Base-by-base conservation (phyloP, 2,113 vertebrate genomes). In the Nesogale talazaci region DNA sequence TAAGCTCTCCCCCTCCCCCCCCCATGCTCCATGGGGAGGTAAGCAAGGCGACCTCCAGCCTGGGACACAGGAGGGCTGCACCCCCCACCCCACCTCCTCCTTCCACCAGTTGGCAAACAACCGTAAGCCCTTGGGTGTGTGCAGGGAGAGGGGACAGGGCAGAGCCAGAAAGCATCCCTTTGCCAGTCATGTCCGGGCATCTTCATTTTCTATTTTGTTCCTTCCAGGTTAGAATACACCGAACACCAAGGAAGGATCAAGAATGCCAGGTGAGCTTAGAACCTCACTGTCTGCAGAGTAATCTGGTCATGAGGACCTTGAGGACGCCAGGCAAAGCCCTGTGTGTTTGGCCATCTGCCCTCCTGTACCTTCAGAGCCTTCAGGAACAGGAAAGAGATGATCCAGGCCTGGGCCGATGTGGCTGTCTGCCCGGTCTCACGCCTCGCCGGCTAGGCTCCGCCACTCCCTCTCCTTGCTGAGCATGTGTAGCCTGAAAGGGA, bases 171-270 rank as follows among this genome's bases (percentile, higher is more conserved):
- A 80, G 75, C 38, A 91, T 75, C 83, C 70, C 61, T 88, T 75
- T 52, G 12, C 90, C 67, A 8, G 63, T 20, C 19, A 22, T 86
- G 22, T 88, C 56, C 4, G 72, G 63, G 59, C 85, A 61, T 93
- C 63, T 91, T 97, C 75, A 97, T 96, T 94, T 84, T 89, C 90
- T 59, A 4, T 29, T 94, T 77, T 95, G 96, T 93, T 38, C 77
- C 83, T 93, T 96, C 6, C 96, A 99, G 99, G 97, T 94, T 98
- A 97, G 98, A 98, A 88, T 99, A 98, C 81, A 96, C 98, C 95
- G 99, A 99, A 94, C 99, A 99, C 87, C 99, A 99, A 94, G 99
- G 99, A 94, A 98, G 99, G 97, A 99, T 99, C 93, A 99, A 99
- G 98, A 99, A 99, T 96, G 99, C 99, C 97, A 99, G 99, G 99